Evolutionary conservation across 2,888 invertebrate species (phyloP).

Genomic region (Eurytoma californica): DNA sequence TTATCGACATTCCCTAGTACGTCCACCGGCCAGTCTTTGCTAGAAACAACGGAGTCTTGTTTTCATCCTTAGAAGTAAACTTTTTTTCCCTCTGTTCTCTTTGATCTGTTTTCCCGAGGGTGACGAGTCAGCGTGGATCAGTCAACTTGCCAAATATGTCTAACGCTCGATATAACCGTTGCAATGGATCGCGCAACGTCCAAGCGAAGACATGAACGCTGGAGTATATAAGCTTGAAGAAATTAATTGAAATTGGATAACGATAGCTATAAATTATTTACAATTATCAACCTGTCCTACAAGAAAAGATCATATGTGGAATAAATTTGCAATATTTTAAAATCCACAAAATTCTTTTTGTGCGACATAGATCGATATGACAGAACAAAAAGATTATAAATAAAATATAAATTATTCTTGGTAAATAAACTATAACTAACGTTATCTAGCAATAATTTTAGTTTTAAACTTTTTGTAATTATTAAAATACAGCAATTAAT

Average conservation of each 20-base stretch:
- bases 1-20: slow-evolving; percentile 40
- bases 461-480: no score
- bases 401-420: no score
- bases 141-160: slow-evolving; percentile 53
- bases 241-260: slow-evolving; percentile 47
- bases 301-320: no score
- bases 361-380: no score
- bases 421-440: no score
- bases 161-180: slow-evolving; percentile 20
- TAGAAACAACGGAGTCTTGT: slow-evolving; percentile 52
- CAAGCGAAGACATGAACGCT: background rate
- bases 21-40: slow-evolving; percentile 7
- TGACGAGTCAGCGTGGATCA: slow-evolving; percentile 31
- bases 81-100: slow-evolving; percentile 26
- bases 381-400: no score
- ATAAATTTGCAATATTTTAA: background rate
- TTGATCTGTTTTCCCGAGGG: background rate
- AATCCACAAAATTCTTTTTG: background rate
- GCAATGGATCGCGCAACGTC: background rate
- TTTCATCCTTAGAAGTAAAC: slow-evolving; percentile 39
- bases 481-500: no score
- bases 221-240: background rate
- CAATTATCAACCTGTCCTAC: background rate
- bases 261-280: slow-evolving; percentile 40
- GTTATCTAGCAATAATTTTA: no score